Base-by-base conservation (phyloP, 2,888 invertebrate species). In the Bombylius major region DNA sequence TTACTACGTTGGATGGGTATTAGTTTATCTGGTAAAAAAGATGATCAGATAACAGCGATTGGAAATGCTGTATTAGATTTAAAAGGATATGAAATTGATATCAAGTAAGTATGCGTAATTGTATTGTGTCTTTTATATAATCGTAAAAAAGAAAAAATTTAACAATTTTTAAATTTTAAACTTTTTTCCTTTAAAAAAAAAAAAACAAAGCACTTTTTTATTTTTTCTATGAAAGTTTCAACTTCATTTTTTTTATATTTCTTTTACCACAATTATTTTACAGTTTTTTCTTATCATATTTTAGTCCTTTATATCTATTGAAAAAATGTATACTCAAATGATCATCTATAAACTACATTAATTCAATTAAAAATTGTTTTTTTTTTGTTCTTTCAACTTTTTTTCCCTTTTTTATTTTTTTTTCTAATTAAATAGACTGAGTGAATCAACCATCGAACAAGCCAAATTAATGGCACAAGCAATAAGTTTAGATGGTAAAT, bases 391-490 rank as follows among this genome's bases (percentile, higher is more conserved):
- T 8, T 36, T 36, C 1, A 1, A 8, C 7, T 36, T 36, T 5
- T 44, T 44, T 4, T 13, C 5, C 12, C 11, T 13, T 13, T 12
- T 44, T 44, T 44, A 1, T 44, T 12, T 5, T 44, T 12, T 44
- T 53, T 5, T 39, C 14, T 36, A 32, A 56, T 54, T 45, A 55
- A 57, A 23, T 62, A 68, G 68, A 61, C 58, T 68, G 59, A 68
- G 66, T 61, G 67, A 68, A 57, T 67, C 68, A 54, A 67, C 67
- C 36, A 68, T 68, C 53, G 68, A 68, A 56, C 66, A 66, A 57
- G 68, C 67, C 45, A 65, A 67, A 61, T 62, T 67, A 62, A 66
- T 68, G 64, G 66, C 68, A n/a, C 67, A 67, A 58, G 66, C 67
- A 54, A 65, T 68, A 58, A 66, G 67, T 55, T 59, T 67, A 57